A percentile compares a stretch with the other conserved stretches of the same genome.
Evolutionary conservation across 1,140 invertebrate genomes (phyloP).

Genomic region (Zaprionus africanus): DNA sequence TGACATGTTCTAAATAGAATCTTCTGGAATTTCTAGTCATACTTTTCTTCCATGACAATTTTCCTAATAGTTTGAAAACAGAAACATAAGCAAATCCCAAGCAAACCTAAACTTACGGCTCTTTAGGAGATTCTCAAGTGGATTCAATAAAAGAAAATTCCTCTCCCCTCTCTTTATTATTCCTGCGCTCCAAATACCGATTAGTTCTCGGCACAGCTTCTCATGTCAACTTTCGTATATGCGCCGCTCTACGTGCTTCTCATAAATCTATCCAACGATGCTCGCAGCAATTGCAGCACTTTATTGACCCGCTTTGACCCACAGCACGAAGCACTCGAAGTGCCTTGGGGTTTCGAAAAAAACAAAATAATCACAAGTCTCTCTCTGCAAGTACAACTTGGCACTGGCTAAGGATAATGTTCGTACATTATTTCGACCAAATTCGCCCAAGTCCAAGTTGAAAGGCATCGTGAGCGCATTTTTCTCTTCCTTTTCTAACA

Average conservation of each 20-base stretch:
- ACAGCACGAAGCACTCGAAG: constrained; percentile 44
- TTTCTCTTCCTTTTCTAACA: constrained; percentile 18
- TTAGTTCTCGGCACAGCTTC: neutral
- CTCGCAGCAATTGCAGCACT: constrained; percentile 53
- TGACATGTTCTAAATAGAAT: too few relatives aligned
- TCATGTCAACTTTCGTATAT: constrained; percentile 8
- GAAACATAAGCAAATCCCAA: too few relatives aligned
- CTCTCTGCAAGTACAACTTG: constrained; percentile 39
- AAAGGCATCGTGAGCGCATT: constrained; percentile 64
- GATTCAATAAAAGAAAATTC: neutral
- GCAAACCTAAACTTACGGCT: too few relatives aligned
- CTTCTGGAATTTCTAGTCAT: too few relatives aligned
- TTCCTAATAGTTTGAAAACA: too few relatives aligned
- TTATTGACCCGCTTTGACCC: constrained; percentile 69
- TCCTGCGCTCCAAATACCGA: neutral
- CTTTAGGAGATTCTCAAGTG: neutral
- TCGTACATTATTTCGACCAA: constrained; percentile 76
- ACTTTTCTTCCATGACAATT: too few relatives aligned
- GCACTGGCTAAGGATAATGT: constrained; percentile 63
- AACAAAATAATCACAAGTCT: constrained; percentile 58
- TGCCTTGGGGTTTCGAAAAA: constrained; percentile 25
- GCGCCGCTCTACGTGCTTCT: constrained; percentile 33
- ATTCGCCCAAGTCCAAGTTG: constrained; percentile 59
- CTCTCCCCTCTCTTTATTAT: neutral
- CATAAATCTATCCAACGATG: constrained; percentile 39